These are phyloP conservation scores for Linepithema humile DNA, from an alignment of 1,140 invertebrate genomes.

Conservation along the genomic window DNA sequence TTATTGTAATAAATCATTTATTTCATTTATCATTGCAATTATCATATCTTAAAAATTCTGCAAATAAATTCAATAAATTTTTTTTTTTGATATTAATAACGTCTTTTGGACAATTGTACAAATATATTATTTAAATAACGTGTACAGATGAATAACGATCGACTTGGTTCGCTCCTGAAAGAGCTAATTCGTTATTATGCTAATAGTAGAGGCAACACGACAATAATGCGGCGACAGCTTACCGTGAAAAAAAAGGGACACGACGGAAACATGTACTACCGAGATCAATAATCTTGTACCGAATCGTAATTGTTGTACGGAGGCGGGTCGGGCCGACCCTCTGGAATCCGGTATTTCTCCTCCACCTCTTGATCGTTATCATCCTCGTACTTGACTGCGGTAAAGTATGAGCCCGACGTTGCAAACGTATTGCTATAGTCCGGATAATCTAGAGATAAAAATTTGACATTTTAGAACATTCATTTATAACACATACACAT, in stretches of 20 bases:
- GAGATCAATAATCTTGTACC: conserved; percentile 77
- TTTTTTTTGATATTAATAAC: too few relatives aligned
- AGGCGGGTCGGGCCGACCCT: conserved; percentile 77
- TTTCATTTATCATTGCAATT: conserved; percentile 17
- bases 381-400: conserved; percentile 87
- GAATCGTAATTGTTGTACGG: conserved; percentile 80
- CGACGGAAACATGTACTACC: conserved; percentile 33
- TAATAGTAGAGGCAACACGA: conserved; percentile 62
- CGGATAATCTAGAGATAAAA: conserved; percentile 86
- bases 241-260: conserved; percentile 59
- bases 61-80: too few relatives aligned
- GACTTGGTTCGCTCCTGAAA: neutral
- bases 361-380: conserved; percentile 86
- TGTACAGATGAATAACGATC: neutral
- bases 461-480: neutral
- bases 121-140: neutral
- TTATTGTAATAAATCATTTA: conserved; percentile 20
- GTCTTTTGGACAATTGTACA: too few relatives aligned
- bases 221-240: conserved; percentile 42
- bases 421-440: conserved; percentile 85
- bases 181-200: conserved; percentile 43
- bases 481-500: neutral
- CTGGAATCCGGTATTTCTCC: conserved; percentile 87
- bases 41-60: neutral
- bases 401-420: conserved; percentile 84